Conservation (phyloP, 1,140 invertebrate genomes). For the Heliconius hermathena region DNA sequence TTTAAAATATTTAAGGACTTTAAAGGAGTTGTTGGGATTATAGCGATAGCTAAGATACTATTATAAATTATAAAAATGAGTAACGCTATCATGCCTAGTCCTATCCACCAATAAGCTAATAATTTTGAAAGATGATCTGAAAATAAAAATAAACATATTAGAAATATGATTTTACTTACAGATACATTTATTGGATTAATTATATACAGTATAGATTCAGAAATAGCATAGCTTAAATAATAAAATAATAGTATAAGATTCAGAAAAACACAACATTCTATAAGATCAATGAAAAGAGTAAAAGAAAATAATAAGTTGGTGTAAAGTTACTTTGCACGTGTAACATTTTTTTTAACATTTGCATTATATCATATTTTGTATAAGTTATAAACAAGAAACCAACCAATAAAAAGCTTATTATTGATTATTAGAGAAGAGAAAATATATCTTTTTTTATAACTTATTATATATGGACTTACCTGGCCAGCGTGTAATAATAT, state of each 20-base stretch:
- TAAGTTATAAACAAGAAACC: no score
- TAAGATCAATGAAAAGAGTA: not conserved
- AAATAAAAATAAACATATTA: slow-evolving; percentile 42
- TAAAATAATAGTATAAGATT: no score
- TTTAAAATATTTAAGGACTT: slow-evolving; percentile 38
- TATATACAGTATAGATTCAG: no score
- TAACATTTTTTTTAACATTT: no score
- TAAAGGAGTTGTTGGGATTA: slow-evolving; percentile 45
- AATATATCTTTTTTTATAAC: no score
- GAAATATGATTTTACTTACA: not conserved
- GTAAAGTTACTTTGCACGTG: not conserved
- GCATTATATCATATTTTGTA: no score
- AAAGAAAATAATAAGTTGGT: not conserved
- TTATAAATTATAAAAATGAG: slow-evolving; percentile 69
- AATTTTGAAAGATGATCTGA: slow-evolving; percentile 67
- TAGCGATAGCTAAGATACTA: slow-evolving; percentile 52
- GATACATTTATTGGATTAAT: no score
- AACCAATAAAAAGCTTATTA: no score
- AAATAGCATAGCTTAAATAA: no score
- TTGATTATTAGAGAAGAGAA: no score
- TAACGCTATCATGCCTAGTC: slow-evolving; percentile 62
- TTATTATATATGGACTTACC: slow-evolving; percentile 41
- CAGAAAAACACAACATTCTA: no score
- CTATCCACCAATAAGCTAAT: slow-evolving; percentile 68
- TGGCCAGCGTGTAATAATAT: slow-evolving; percentile 69